Conservation (phyloP, 2,113 vertebrate species). For the Hystrix brachyura region DNA sequence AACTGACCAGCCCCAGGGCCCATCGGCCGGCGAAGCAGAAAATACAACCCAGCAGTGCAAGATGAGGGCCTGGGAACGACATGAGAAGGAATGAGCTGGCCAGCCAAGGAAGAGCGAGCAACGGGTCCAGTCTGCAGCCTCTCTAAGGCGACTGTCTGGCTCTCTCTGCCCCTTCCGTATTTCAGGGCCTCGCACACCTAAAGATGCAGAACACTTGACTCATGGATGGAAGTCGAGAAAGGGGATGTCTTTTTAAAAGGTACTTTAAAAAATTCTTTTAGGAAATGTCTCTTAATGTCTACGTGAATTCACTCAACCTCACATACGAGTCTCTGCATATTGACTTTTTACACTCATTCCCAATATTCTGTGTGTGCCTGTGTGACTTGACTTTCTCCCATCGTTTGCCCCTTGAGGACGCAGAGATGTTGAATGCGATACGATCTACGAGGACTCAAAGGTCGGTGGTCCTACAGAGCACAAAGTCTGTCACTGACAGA, state of each 20-base stretch:
- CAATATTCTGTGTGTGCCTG: background rate
- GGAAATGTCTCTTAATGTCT: background rate
- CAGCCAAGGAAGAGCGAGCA: background rate
- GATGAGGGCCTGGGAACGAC: background rate
- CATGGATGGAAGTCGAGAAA: background rate
- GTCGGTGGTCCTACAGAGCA: background rate
- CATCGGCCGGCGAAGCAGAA: background rate
- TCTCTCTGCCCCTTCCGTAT: background rate
- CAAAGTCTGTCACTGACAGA: too few relatives aligned
- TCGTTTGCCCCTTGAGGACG: background rate
- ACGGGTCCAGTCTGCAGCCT: background rate
- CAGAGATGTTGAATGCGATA: background rate
- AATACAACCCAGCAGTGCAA: background rate
- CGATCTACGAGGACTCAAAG: background rate
- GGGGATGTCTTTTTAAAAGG: background rate
- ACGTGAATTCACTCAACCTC: background rate
- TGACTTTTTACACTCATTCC: background rate
- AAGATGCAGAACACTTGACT: background rate
- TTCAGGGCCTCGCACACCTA: background rate
- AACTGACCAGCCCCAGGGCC: background rate
- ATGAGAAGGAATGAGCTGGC: background rate
- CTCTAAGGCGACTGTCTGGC: background rate
- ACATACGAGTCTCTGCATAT: background rate
- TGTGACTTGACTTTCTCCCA: background rate
- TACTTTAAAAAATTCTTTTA: background rate